Percentiles rank a stretch among this genome's conserved stretches.
These are phyloP conservation scores for Craniophora ligustri DNA, from an alignment of 2,888 invertebrate genomes.

Conservation along the genomic window DNA sequence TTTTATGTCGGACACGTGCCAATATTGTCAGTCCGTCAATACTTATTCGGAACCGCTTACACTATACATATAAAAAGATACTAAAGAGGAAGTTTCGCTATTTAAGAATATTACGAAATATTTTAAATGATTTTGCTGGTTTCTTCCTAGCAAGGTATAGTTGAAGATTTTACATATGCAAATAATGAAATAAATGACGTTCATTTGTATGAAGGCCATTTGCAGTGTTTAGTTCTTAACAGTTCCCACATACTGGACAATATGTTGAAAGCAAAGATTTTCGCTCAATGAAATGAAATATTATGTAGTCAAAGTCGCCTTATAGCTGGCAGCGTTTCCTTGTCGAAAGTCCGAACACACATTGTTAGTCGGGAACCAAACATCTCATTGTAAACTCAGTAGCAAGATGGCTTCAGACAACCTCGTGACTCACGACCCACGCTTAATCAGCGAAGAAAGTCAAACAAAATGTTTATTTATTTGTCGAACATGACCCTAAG, in stretches of 20 bases:
- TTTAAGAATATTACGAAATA: no score
- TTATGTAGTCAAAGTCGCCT: conserved; percentile 46
- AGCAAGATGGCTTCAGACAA: conserved; percentile 78
- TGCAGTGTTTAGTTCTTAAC: no score
- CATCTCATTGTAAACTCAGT: conserved; percentile 68
- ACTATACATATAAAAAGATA: conserved; percentile 5
- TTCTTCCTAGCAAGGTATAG: no score
- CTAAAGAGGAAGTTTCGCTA: not conserved
- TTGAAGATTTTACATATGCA: no score
- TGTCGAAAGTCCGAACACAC: conserved; percentile 58
- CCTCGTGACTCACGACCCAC: conserved; percentile 84
- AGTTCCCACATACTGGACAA: conserved; percentile 21
- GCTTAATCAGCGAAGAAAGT: conserved; percentile 81
- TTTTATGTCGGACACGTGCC: not conserved
- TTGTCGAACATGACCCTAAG: conserved; percentile 75
- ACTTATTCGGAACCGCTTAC: conserved; percentile 6
- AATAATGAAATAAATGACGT: no score
- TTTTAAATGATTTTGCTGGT: no score
- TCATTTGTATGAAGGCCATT: no score
- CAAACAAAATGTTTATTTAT: conserved; percentile 83
- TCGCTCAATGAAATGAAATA: conserved; percentile 46
- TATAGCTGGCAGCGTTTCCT: conserved; percentile 48
- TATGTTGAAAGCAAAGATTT: conserved; percentile 26
- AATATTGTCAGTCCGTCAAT: not conserved
- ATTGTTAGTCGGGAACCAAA: conserved; percentile 56